Base-by-base conservation (phyloP, 2,797 vertebrate genomes). In the Cetoscarus ocellatus region DNA sequence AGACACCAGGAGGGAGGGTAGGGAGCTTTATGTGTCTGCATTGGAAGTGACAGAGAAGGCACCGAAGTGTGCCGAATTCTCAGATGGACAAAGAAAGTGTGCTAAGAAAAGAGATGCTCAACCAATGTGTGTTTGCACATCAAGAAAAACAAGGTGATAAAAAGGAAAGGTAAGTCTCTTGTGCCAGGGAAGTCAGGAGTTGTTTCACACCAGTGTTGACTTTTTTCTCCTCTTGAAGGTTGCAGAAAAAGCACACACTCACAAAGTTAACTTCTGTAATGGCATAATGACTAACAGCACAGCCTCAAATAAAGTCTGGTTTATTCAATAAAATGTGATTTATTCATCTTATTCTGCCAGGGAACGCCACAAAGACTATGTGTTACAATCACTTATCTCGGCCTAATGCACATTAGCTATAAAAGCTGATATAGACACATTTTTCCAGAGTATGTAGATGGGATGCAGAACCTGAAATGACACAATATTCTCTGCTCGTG, bases 121-220 rank as follows among this genome's bases (percentile, higher is more conserved):
- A 73, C 60, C 74, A 53, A 80, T 54, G 68, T 59, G 50, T 64
- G 56, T 79, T 83, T 58, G 66, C 69, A 77, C 62, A 19, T 83
- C 44, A 36, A 51, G n/a, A 65, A 57, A 50, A 70, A 75, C 66
- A 81, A 90, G 77, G 81, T 82, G 80, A 83, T 84, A 85, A 87
- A 88, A 88, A n/a, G 15, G n/a, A 54, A 38, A 73, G 17, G 49
- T 45, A 80, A 61, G 57, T 61, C 64, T 19, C n/a, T 62, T 50
- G 13, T 34, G 55, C 75, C 77, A 43, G 1, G 75, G 67, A 78
- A 86, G 61, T 81, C 10, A 18, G 15, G 68, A 42, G 3, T 8
- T 58, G 44, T 80, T 75, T 77, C 49, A 38, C 60, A 70, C 42
- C 0, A 10, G n/a, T 64, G 17, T 54, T 49, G 36, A 63, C 63